Percentiles rank a stretch among this genome's conserved stretches.
Evolutionary conservation across 1,140 invertebrate genomes (phyloP).

Genomic region (Lepidurus couesii): DNA sequence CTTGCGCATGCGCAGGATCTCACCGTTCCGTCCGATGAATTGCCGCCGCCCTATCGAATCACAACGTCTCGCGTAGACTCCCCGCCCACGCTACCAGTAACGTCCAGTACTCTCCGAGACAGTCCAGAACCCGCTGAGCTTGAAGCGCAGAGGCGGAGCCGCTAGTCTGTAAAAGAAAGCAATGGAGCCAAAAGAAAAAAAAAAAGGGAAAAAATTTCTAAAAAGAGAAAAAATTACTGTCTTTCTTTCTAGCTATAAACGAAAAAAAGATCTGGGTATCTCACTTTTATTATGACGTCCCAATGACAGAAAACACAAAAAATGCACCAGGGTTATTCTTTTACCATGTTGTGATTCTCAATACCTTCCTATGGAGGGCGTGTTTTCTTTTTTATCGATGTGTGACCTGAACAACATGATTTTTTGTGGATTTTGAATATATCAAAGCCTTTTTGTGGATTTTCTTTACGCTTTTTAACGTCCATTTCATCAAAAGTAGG

Average conservation of each 20-base stretch:
- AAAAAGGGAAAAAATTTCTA: background rate
- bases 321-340: background rate
- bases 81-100: background rate
- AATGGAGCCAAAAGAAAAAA: background rate
- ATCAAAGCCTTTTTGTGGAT: background rate
- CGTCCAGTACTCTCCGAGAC: background rate
- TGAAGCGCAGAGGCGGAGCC: background rate
- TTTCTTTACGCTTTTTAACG: too few relatives aligned
- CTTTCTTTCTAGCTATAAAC: background rate
- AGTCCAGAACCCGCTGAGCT: background rate
- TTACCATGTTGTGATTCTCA: background rate
- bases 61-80: background rate
- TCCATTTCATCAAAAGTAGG: too few relatives aligned
- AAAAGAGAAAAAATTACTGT: background rate
- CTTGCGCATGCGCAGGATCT: background rate
- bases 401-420: slow-evolving; percentile 8
- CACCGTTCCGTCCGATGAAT: background rate
- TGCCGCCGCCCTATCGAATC: background rate
- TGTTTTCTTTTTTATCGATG: background rate
- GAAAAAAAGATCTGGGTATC: background rate
- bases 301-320: background rate
- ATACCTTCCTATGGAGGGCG: background rate
- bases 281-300: background rate
- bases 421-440: background rate
- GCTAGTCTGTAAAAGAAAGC: background rate